These are phyloP conservation scores for Eucidaris tribuloides DNA, from an alignment of 35 echinoderm and acorn worm genomes.

Conservation along the genomic window DNA sequence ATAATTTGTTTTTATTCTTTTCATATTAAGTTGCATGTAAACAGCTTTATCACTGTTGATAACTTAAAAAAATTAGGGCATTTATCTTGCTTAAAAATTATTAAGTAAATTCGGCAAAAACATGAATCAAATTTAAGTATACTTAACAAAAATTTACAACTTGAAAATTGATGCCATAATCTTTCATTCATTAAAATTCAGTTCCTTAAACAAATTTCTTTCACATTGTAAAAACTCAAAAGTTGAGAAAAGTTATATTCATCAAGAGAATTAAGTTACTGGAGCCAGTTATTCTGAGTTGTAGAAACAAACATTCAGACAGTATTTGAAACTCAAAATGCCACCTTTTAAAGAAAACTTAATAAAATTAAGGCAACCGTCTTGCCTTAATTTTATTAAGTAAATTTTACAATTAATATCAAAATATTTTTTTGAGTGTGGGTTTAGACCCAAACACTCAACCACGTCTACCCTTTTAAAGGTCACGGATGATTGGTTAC, in stretches of 20 bases:
- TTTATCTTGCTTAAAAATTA: background rate
- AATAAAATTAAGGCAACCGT: constrained; percentile 14
- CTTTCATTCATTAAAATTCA: background rate
- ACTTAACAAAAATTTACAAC: background rate
- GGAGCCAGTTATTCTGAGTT: constrained; percentile 17
- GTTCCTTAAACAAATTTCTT: too few species aligned
- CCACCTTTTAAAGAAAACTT: background rate
- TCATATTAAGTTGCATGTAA: constrained; percentile 4
- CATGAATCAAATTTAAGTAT: constrained; percentile 14
- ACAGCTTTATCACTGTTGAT: constrained; percentile 10
- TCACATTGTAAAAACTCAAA: constrained; percentile 12
- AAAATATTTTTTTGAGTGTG: too few species aligned
- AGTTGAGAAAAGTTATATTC: constrained; percentile 6
- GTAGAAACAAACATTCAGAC: constrained; percentile 4
- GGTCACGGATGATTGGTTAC: too few species aligned
- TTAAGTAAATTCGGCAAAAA: constrained; percentile 7
- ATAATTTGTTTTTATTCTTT: constrained; percentile 9
- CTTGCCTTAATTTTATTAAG: too few species aligned
- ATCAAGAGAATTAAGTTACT: constrained; percentile 16
- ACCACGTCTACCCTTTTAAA: too few species aligned
- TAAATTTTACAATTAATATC: too few species aligned
- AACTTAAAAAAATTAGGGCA: background rate
- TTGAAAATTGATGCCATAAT: background rate
- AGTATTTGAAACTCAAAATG: constrained; percentile 11
- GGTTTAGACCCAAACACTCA: too few species aligned